phyloP scores from a whole-genome alignment of 2,797 vertebrate genomes.

The Hippopotamyrus pictus region DNA sequence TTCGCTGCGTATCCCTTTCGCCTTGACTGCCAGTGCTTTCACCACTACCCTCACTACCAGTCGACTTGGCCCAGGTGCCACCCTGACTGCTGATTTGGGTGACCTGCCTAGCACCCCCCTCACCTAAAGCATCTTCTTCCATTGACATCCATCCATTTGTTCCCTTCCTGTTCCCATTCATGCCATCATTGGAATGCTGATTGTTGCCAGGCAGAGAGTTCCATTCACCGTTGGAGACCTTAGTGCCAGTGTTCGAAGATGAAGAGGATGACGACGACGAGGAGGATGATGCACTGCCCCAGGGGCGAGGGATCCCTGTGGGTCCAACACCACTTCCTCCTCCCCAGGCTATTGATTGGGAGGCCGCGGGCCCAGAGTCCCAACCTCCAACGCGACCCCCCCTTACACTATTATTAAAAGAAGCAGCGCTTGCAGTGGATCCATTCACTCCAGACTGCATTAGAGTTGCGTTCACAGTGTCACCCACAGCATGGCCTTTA shows the following conservation, averaged over 20 bases:
- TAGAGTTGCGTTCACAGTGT: constrained; percentile 99
- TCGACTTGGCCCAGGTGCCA: constrained; percentile 72
- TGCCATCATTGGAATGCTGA: constrained; percentile 64
- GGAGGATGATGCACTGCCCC: constrained; percentile 70
- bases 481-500: constrained; percentile 76
- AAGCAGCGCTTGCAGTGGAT: constrained; percentile 68
- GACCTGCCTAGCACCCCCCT: constrained; percentile 67
- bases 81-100: constrained; percentile 70
- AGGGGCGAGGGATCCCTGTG: constrained; percentile 72
- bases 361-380: constrained; percentile 64
- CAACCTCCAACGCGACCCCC: constrained; percentile 68
- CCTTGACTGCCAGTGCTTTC: constrained; percentile 65
- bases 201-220: constrained; percentile 67
- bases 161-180: constrained; percentile 59
- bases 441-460: constrained; percentile 76
- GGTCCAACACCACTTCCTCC: constrained; percentile 57
- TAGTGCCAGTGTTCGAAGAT: constrained; percentile 67
- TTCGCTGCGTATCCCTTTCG: constrained; percentile 65
- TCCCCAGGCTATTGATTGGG: constrained; percentile 59
- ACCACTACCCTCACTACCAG: constrained; percentile 77
- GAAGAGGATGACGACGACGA: constrained; percentile 59
- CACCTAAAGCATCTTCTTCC: constrained; percentile 70
- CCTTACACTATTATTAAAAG: constrained; percentile 79
- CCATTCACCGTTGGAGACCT: constrained; percentile 73
- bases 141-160: constrained; percentile 68